These are phyloP conservation scores for Pleuronectes platessa DNA, from an alignment of 2,113 vertebrate species.

Conservation along the genomic window DNA sequence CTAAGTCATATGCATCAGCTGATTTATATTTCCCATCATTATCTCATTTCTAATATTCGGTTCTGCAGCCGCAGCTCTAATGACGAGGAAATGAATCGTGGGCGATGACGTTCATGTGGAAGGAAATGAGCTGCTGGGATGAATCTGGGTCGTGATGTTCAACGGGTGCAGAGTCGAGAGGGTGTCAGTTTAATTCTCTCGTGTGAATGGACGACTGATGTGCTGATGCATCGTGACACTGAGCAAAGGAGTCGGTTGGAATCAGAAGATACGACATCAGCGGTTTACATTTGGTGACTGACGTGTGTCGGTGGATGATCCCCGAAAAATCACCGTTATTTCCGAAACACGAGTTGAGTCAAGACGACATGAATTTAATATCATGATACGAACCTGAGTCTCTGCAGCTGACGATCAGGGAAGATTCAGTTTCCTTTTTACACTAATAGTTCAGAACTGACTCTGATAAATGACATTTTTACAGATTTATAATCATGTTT, in stretches of 20 bases:
- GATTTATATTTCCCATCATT: conserved; percentile 12
- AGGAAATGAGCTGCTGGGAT: conserved; percentile 39
- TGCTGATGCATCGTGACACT: conserved; percentile 7
- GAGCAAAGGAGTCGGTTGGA: neutral
- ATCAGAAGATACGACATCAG: neutral
- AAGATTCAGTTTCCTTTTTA: no score
- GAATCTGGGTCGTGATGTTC: conserved; percentile 8
- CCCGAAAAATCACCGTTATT: no score
- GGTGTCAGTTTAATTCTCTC: conserved; percentile 14
- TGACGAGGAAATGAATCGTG: conserved; percentile 46
- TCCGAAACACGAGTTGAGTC: no score
- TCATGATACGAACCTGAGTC: no score
- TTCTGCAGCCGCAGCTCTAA: conserved; percentile 4
- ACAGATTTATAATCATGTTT: no score
- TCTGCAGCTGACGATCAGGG: no score
- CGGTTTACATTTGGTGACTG: neutral
- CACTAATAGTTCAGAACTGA: no score
- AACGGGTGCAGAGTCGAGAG: conserved; percentile 9
- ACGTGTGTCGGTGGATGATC: no score
- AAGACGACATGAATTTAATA: no score
- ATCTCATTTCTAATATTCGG: neutral
- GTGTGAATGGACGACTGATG: conserved; percentile 10
- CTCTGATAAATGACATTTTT: no score
- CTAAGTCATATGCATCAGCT: neutral
- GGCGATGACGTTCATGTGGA: conserved; percentile 5